These are phyloP conservation scores for Elymnias hypermnestra DNA, from an alignment of 1,140 invertebrate species.

Conservation along the genomic window DNA sequence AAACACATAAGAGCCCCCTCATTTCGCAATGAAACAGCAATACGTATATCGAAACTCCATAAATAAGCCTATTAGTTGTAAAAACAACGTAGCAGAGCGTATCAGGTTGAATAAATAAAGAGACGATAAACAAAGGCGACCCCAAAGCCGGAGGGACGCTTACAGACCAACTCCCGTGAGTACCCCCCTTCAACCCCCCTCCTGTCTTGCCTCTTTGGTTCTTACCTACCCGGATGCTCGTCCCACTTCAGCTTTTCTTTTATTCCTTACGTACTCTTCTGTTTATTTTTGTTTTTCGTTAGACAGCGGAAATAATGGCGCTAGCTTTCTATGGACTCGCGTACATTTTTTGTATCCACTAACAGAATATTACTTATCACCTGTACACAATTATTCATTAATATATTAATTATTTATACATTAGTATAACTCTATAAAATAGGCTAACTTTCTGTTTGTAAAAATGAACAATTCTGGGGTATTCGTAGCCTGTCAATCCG, in stretches of 20 bases:
- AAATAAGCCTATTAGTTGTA: constrained; percentile 32
- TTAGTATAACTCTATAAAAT: too few species aligned
- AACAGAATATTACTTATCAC: too few species aligned
- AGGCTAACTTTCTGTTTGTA: too few species aligned
- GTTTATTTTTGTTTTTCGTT: constrained; percentile 73
- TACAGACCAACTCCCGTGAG: constrained; percentile 36
- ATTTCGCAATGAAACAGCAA: constrained; percentile 14
- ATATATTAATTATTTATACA: too few species aligned
- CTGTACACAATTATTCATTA: too few species aligned
- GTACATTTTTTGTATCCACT: too few species aligned
- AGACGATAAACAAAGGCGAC: constrained; percentile 56
- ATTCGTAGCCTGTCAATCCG: too few species aligned
- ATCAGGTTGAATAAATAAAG: constrained; percentile 51
- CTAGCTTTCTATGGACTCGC: constrained; percentile 42
- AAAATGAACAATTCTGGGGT: too few species aligned
- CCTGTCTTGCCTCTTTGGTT: constrained; percentile 29
- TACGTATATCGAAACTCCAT: constrained; percentile 2
- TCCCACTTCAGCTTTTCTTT: constrained; percentile 69
- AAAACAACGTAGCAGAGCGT: constrained; percentile 29
- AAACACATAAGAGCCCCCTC: too few species aligned
- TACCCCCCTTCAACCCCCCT: constrained; percentile 17
- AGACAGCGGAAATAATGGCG: constrained; percentile 67
- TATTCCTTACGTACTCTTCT: constrained; percentile 65
- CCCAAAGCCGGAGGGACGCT: constrained; percentile 43
- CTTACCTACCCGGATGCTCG: constrained; percentile 53